Evolutionary conservation across 2,888 invertebrate species (phyloP).

Genomic region (Thymelicus sylvestris): DNA sequence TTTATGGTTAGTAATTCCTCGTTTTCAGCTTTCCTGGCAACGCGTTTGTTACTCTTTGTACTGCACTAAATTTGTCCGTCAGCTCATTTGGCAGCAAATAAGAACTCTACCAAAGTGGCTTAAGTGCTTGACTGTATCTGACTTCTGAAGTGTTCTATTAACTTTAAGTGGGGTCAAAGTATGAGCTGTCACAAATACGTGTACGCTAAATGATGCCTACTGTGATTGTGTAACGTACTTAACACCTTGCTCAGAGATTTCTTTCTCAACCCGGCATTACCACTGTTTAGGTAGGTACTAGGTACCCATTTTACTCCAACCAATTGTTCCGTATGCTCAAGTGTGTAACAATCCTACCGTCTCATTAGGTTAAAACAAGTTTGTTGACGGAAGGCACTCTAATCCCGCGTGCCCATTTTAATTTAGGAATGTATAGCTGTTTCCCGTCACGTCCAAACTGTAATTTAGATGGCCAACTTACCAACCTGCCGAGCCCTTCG

Average conservation of each 20-base stretch:
- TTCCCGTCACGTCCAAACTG: constrained; percentile 48
- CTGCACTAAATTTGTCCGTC: no score
- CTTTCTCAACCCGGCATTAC: constrained; percentile 52
- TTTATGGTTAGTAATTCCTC: no score
- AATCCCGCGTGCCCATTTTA: constrained; percentile 25
- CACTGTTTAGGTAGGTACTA: constrained; percentile 49
- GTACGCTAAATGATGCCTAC: constrained; percentile 51
- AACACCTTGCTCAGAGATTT: constrained; percentile 52
- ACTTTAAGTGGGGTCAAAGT: constrained; percentile 64
- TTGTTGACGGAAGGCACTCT: constrained; percentile 46
- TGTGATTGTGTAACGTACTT: constrained; percentile 53
- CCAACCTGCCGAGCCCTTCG: constrained; percentile 24
- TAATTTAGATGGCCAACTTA: constrained; percentile 44
- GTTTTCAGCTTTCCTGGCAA: no score
- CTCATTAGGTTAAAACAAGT: constrained; percentile 19
- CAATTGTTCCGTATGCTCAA: constrained; percentile 51
- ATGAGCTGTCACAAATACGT: constrained; percentile 57
- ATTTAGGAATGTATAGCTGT: constrained; percentile 32
- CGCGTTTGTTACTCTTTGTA: no score
- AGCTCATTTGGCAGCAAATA: no score
- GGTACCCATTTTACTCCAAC: not conserved
- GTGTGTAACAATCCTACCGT: constrained; percentile 9
- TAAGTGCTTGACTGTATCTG: constrained; percentile 11
- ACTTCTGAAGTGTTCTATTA: constrained; percentile 28
- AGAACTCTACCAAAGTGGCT: not conserved